Conservation (phyloP, 2,797 vertebrate species). For the Dermochelys coriacea region DNA sequence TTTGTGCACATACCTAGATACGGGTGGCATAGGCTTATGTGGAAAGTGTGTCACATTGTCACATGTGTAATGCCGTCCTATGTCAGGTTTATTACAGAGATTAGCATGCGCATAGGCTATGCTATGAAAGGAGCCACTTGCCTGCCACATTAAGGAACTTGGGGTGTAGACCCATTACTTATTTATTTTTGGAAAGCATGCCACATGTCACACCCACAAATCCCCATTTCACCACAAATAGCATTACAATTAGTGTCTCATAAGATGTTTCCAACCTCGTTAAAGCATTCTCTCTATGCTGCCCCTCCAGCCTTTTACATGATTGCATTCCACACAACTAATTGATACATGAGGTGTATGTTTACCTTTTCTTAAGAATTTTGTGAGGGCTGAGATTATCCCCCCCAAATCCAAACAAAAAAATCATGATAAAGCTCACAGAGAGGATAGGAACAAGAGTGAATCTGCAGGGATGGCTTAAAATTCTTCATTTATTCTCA, state of each 20-base stretch:
- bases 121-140: not conserved
- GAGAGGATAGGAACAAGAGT: not conserved
- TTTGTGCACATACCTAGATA: not conserved
- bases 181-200: not conserved
- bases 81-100: not conserved
- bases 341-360: not conserved
- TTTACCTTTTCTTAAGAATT: not conserved
- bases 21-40: not conserved
- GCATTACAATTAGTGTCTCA: not conserved
- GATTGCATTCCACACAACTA: not conserved
- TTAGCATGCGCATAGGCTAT: not conserved
- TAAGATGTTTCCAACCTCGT: not conserved
- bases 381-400: not conserved
- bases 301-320: not conserved
- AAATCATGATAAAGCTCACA: fast-evolving
- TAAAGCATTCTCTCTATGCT: not conserved
- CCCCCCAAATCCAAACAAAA: not conserved
- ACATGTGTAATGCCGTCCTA: not conserved
- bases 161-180: fast-evolving
- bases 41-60: not conserved
- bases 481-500: not conserved
- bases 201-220: not conserved
- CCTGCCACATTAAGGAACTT: not conserved
- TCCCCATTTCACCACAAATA: not conserved
- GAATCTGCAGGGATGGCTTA: not conserved